These are phyloP conservation scores for Eupeodes latifasciatus DNA, from an alignment of 2,888 invertebrate species.

Conservation along the genomic window DNA sequence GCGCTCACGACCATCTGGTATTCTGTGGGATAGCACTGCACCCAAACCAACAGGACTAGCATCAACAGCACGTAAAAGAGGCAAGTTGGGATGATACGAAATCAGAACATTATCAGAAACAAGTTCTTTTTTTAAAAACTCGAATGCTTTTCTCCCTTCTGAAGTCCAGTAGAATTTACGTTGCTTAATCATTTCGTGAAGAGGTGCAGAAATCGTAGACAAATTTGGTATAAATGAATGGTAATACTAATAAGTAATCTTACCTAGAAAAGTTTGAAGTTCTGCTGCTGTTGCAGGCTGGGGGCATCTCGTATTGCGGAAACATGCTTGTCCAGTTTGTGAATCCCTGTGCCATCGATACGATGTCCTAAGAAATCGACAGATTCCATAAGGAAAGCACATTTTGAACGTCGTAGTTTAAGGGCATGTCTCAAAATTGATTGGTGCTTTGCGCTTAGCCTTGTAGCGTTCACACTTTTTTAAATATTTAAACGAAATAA, in stretches of 20 bases:
- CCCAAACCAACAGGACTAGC: too few relatives aligned
- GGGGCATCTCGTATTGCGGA: too few relatives aligned
- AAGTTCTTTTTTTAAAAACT: too few relatives aligned
- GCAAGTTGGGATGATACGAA: conserved; percentile 44
- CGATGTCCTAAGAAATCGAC: too few relatives aligned
- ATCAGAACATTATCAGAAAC: conserved; percentile 10
- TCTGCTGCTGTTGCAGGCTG: conserved; percentile 24
- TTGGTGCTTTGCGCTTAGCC: too few relatives aligned
- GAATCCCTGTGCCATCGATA: too few relatives aligned
- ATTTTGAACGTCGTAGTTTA: conserved; percentile 4
- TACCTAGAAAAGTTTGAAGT: conserved; percentile 51
- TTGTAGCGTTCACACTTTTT: too few relatives aligned
- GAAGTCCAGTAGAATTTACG: conserved; percentile 1
- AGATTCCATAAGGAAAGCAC: conserved; percentile 24
- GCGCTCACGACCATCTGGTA: too few relatives aligned
- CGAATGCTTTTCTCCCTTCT: conserved; percentile 7
- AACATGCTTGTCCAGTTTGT: too few relatives aligned
- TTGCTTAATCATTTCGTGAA: conserved; percentile 17
- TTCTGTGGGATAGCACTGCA: too few relatives aligned
- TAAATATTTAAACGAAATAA: too few relatives aligned
- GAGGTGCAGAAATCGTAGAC: conserved; percentile 4
- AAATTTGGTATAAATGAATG: conserved; percentile 29
- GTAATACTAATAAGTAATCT: conserved; percentile 33
- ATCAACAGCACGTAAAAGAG: conserved; percentile 40
- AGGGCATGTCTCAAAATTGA: neutral